Evolutionary conservation across 2,113 vertebrate genomes (phyloP), one percentile per base, ranked within the genome.

Genomic region (Sardina pilchardus): DNA sequence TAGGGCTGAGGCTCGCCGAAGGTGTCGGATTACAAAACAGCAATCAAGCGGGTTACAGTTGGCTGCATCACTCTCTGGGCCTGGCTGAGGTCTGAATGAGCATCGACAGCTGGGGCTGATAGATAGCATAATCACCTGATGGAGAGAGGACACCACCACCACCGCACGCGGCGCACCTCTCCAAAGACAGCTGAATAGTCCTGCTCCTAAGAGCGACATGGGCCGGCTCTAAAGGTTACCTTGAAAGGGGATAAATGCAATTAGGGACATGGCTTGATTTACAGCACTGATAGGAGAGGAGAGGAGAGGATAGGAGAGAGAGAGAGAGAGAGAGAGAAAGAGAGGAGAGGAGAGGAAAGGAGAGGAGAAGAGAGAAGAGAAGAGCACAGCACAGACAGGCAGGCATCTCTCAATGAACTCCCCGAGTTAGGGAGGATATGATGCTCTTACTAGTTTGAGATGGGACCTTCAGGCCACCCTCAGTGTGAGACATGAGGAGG

Each of bases 41-140:
- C 90, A 94, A 94, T 95, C 92, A 93, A 87, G 90, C 87, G 89
- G 90, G 94, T 93, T 94, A 90, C 91, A 92, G 92, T 90, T 88
- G 90, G 89, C 91, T 90, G 92, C 88, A 83, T 90, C 88, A 92
- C 90, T 92, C 90, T 88, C 87, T 92, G 92, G 92, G 89, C 89
- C 90, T 93, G 89, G 93, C 94, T 92, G 93, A 91, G 92, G 93
- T 92, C 94, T 94, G 94, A 95, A 95, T 92, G 91, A 93, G 90
- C 90, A 90, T 90, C 91, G 93, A 92, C 93, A 94, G 93, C 94
- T 94, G 93, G 91, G 89, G 87, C 91, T 93, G 93, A 94, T 93
- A 95, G 93, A 95, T 94, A 94, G 93, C 90, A 94, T 94, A 94
- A 95, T 95, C 94, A 94, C 92, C 90, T 94, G 92, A 95, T 95